Evolutionary conservation across 2,797 vertebrate species (phyloP), one percentile per base, ranked within the genome.

Genomic region (Borostomias antarcticus): DNA sequence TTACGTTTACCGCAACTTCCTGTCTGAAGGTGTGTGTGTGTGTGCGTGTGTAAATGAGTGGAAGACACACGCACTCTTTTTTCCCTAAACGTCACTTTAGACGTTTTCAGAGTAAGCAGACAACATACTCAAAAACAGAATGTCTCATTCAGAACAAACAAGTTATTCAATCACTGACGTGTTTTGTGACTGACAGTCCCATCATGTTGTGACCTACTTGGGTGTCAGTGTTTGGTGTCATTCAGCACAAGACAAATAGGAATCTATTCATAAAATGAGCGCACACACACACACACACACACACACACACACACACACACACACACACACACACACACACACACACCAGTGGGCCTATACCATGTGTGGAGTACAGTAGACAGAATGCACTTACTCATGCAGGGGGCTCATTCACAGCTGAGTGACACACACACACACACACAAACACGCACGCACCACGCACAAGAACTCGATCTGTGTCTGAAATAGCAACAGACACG

Each of bases 271-370:
- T 54, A 37, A 58, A 58, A 2, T 35, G 10, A 32, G 58, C 61
- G 32, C 32, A n/a, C 23, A 47, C 63, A 68, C 17, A 35, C 58
- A 72, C 30, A 58, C 29, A 52, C 35, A 23, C 28, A 57, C 51
- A 68, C 8, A 47, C 53, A 69, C 30, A 53, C 25, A 56, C 23
- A 74, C 64, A 66, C 60, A 43, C 23, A 19, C 0, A 28, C 5
- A 61, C 25, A 64, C 63, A 67, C 30, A 66, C 53, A 77, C 64
- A 77, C 62, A 61, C 28, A 37, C 15, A 19, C 57, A 63, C 53
- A 53, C 23, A 71, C 64, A 66, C 9, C 21, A 51, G 54, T 6
- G 21, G 17, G 19, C 50, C 63, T 58, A 68, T 50, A 64, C 52
- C 57, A 32, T 7, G 30, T 30, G 45, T 69, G 61, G 50, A 21